Conservation (phyloP, 2,888 invertebrate genomes). For the Liopterus haemorrhoidalis region DNA sequence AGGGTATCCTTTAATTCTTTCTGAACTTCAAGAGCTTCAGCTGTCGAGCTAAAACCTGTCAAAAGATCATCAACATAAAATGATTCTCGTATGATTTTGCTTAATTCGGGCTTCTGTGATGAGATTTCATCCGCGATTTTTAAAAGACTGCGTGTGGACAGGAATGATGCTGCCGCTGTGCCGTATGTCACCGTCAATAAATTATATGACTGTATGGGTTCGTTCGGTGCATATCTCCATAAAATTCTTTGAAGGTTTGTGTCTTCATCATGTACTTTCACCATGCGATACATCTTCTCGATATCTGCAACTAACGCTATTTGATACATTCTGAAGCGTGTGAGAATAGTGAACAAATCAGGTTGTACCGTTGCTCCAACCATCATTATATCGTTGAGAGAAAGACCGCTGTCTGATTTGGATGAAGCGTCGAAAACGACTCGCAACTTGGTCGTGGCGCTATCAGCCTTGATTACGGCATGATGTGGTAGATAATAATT, state of each 20-base stretch:
- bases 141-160: slow-evolving; percentile 28
- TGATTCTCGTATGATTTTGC: slow-evolving; percentile 25
- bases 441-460: slow-evolving; percentile 34
- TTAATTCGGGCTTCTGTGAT: slow-evolving; percentile 20
- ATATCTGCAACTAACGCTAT: slow-evolving; percentile 37
- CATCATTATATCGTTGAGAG: slow-evolving; percentile 36
- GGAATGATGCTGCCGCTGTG: slow-evolving; percentile 29
- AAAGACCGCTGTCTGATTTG: slow-evolving; percentile 28
- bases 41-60: slow-evolving; percentile 26
- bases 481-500: slow-evolving; percentile 39
- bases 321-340: slow-evolving; percentile 32
- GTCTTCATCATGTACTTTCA: slow-evolving; percentile 31
- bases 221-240: slow-evolving; percentile 32
- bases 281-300: slow-evolving; percentile 38
- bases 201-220: slow-evolving; percentile 22
- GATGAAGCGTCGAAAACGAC: slow-evolving; percentile 36
- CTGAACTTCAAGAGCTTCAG: slow-evolving; percentile 24
- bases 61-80: slow-evolving; percentile 38
- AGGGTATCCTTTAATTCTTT: slow-evolving; percentile 22
- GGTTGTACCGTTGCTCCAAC: slow-evolving; percentile 36
- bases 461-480: slow-evolving; percentile 34
- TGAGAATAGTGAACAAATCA: slow-evolving; percentile 33
- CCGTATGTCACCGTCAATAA: slow-evolving; percentile 37
- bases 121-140: slow-evolving; percentile 32
- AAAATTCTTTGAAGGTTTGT: slow-evolving; percentile 35